A percentile compares a stretch with the other conserved stretches of the same genome.
phyloP scores from a whole-genome alignment of 1,140 invertebrate species.

The Harpegnathos saltator region DNA sequence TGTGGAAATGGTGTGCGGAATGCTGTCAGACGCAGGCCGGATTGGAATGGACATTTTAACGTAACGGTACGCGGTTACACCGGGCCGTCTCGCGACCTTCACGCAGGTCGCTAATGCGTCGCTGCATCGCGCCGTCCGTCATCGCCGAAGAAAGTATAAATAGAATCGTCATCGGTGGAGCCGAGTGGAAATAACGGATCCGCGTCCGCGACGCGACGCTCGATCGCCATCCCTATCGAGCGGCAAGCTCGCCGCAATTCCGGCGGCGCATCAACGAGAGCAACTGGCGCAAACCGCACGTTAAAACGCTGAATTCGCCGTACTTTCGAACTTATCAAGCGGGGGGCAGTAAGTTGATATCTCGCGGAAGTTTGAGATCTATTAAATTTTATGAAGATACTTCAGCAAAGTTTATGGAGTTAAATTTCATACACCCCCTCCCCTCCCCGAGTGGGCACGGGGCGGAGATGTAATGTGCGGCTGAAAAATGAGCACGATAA shows the following conservation, averaged over 20 bases:
- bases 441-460: no score
- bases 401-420: no score
- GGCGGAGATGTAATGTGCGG: no score
- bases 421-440: no score
- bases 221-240: neutral
- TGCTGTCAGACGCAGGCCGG: slow-evolving; percentile 33
- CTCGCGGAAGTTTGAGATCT: neutral
- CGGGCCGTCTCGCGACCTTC: slow-evolving; percentile 15
- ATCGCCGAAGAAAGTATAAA: slow-evolving; percentile 16
- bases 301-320: neutral
- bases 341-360: neutral
- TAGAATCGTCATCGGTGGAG: slow-evolving; percentile 15
- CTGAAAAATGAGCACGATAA: no score
- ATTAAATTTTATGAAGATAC: neutral
- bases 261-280: neutral
- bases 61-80: slow-evolving; percentile 21
- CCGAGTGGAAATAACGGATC: slow-evolving; percentile 16
- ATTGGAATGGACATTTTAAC: slow-evolving; percentile 49
- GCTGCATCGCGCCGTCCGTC: neutral
- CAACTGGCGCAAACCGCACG: neutral
- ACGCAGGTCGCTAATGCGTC: slow-evolving; percentile 24
- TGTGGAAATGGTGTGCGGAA: neutral
- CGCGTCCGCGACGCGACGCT: neutral
- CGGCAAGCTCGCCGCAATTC: neutral
- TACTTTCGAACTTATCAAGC: neutral